phyloP scores from a whole-genome alignment of 1,140 invertebrate genomes.

The Sogatella furcifera region DNA sequence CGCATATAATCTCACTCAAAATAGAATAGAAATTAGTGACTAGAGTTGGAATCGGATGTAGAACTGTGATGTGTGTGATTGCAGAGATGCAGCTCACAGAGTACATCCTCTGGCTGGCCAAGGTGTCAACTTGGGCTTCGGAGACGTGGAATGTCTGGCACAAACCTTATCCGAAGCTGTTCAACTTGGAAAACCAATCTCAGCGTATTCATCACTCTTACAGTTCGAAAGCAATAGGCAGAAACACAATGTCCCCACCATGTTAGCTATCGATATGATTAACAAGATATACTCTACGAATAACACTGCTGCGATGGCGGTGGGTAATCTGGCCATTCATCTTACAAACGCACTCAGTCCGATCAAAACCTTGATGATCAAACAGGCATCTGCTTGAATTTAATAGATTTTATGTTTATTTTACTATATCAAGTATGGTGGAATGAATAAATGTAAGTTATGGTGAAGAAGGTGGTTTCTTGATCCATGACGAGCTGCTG shows the following conservation, averaged over 20 bases:
- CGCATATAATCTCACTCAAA: too few relatives aligned
- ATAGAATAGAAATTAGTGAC: slow-evolving; percentile 12
- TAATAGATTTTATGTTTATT: too few relatives aligned
- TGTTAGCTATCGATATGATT: slow-evolving; percentile 77
- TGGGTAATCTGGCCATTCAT: slow-evolving; percentile 77
- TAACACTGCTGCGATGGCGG: slow-evolving; percentile 42
- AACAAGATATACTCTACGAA: slow-evolving; percentile 60
- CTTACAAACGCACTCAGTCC: slow-evolving; percentile 65
- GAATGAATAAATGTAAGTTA: too few relatives aligned
- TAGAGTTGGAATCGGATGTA: background rate
- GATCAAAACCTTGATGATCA: slow-evolving; percentile 50
- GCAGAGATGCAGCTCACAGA: slow-evolving; percentile 88
- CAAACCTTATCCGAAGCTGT: slow-evolving; percentile 55
- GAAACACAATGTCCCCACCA: slow-evolving; percentile 75
- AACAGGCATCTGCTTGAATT: background rate
- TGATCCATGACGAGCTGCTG: too few relatives aligned
- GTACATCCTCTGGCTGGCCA: slow-evolving; percentile 95
- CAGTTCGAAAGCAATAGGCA: slow-evolving; percentile 80
- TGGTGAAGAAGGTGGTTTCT: too few relatives aligned
- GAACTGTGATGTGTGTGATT: background rate
- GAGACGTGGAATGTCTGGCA: slow-evolving; percentile 70
- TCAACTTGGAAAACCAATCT: background rate
- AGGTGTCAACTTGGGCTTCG: slow-evolving; percentile 95
- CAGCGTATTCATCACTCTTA: slow-evolving; percentile 41
- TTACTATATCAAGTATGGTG: background rate